Conservation (phyloP, 2,113 vertebrate genomes). For the Rattus rattus region DNA sequence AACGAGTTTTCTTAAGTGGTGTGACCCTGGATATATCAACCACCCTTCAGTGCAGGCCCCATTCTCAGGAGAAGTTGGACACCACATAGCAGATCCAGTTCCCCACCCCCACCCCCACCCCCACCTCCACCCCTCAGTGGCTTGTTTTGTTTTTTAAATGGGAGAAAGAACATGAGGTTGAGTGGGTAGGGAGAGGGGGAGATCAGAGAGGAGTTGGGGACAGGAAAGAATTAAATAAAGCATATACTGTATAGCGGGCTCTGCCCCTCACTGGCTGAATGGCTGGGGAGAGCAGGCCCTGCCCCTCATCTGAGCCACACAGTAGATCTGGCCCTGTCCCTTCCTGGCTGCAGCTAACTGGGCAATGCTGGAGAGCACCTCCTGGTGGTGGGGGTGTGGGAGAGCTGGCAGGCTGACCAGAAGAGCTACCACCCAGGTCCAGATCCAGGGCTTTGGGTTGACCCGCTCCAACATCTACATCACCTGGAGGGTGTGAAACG, state of each 20-base stretch:
- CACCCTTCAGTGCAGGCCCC: neutral
- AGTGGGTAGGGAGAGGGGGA: neutral
- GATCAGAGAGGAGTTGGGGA: neutral
- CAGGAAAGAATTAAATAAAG: neutral
- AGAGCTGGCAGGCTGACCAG: neutral
- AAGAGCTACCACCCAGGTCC: neutral
- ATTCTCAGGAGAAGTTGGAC: neutral
- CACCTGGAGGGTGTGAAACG: neutral
- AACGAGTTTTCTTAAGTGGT: neutral
- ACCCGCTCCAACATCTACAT: neutral
- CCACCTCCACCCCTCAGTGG: neutral
- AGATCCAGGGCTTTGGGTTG: neutral
- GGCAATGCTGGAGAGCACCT: neutral
- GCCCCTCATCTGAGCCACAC: neutral
- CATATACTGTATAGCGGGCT: neutral
- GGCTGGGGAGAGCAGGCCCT: neutral
- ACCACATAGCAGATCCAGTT: neutral
- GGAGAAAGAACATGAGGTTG: neutral
- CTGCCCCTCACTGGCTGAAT: neutral
- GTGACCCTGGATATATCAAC: neutral
- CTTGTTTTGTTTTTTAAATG: neutral
- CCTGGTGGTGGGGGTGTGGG: neutral
- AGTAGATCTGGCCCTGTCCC: neutral
- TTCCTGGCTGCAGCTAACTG: neutral
- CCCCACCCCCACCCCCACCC: too few species aligned